Evolutionary conservation across 1,140 invertebrate species (phyloP).

Genomic region (Calosoma granatense): DNA sequence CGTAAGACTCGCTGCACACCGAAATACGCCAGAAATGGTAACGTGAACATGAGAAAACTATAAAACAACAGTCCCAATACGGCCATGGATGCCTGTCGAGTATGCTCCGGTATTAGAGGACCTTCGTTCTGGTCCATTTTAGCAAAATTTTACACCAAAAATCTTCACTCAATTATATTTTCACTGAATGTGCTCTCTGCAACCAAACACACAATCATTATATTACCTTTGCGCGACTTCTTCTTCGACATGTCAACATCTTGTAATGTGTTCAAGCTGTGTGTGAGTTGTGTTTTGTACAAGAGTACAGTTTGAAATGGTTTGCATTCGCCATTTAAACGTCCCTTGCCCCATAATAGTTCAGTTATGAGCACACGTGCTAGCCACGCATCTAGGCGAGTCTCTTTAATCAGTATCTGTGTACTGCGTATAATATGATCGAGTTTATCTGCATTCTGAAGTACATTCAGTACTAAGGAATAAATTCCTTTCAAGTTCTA

Average conservation of each 20-base stretch:
- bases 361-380: constrained; percentile 69
- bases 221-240: constrained; percentile 11
- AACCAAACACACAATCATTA: constrained; percentile 30
- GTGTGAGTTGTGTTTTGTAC: constrained; percentile 48
- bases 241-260: constrained; percentile 15
- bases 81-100: constrained; percentile 38
- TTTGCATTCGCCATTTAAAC: constrained; percentile 53
- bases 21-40: constrained; percentile 68
- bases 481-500: constrained; percentile 62
- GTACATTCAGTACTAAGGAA: constrained; percentile 59
- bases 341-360: constrained; percentile 67
- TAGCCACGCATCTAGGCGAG: constrained; percentile 56
- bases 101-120: constrained; percentile 36
- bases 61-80: constrained; percentile 60
- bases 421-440: constrained; percentile 51
- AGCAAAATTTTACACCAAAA: constrained; percentile 12
- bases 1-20: constrained; percentile 48
- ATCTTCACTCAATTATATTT: no score
- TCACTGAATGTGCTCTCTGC: constrained; percentile 36
- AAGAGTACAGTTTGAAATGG: constrained; percentile 54
- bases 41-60: constrained; percentile 70
- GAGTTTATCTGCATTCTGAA: constrained; percentile 54
- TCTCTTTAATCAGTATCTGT: constrained; percentile 53
- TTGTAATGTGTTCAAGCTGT: constrained; percentile 26
- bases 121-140: constrained; percentile 22